Base-by-base conservation (phyloP, 2,888 invertebrate species). In the Pycnomerus fuliginosus region DNA sequence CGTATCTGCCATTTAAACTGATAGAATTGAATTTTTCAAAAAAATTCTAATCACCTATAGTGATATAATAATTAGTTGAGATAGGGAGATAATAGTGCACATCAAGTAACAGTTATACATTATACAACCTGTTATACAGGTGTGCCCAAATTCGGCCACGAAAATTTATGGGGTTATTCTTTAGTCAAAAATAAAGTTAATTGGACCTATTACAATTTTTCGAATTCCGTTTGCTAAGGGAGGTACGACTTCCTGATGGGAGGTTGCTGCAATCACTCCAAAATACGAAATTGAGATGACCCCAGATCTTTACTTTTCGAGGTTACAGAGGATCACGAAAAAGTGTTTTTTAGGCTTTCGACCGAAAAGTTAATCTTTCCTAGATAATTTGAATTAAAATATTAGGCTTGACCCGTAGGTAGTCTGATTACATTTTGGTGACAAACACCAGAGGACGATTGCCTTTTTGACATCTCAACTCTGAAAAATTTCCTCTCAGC, bases 1-100 rank as follows among this genome's bases (percentile, higher is more conserved):
- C 48, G 49, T 52, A 38, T 22, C 23, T 36, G 16, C 29, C 14
- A 35, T 33, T 24, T 40, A 47, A 42, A 28, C 20, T 17, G 28
- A 37, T 37, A 28, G 20, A 28, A 13, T 23, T 25, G 12, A 10
- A 12, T 5, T 5, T 5, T 5, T 20, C 2, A 33, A 37, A 35
- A 25, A 29, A 29, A 29, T 7, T n/a, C 16, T 29, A 27, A 29
- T 28, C 37, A 37, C 16, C 2, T 27, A 15, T 12, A 4, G n/a
- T 14, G 16, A 16, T 7, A 7, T 11, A 10, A 16, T 22, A 20
- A n/a, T n/a, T n/a, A n/a, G n/a, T n/a, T n/a, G n/a, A n/a, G n/a
- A n/a, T n/a, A n/a, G n/a, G n/a, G n/a, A 32, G 32, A 32, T 30
- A 30, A 30, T 16, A 28, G 4, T 11, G 28, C 10, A 28, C 28